These are phyloP conservation scores for Gymnoscopelus microlampas DNA, from an alignment of 2,797 vertebrate genomes.

Conservation along the genomic window DNA sequence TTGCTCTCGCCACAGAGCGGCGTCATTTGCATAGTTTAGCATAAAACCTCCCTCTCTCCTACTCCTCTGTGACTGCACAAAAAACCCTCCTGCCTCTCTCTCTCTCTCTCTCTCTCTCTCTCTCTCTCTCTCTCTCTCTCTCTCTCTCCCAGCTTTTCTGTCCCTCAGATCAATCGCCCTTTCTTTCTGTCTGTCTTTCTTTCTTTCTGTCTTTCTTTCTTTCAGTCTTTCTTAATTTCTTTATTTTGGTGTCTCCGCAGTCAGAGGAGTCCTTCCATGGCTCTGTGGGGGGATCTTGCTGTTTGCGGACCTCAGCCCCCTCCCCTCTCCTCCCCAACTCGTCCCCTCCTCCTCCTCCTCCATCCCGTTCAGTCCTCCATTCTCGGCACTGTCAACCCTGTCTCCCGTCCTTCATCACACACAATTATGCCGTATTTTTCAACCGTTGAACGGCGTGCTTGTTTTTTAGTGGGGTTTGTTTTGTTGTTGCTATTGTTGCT, in stretches of 20 bases:
- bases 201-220: conserved; percentile 30
- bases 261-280: conserved; percentile 51
- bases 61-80: conserved; percentile 79
- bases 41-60: conserved; percentile 77
- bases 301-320: conserved; percentile 70
- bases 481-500: conserved; percentile 39
- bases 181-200: conserved; percentile 44
- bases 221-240: conserved; percentile 12
- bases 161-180: conserved; percentile 19
- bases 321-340: conserved; percentile 14
- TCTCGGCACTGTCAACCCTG: conserved; percentile 51
- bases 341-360: conserved; percentile 26
- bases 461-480: conserved; percentile 27
- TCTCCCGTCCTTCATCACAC: conserved; percentile 64
- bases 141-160: conserved; percentile 43
- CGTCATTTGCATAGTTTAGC: conserved; percentile 84
- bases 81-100: conserved; percentile 76
- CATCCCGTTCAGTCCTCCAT: conserved; percentile 49
- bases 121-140: conserved; percentile 31
- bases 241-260: conserved; percentile 55
- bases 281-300: conserved; percentile 64
- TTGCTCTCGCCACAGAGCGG: conserved; percentile 77
- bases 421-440: conserved; percentile 68
- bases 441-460: conserved; percentile 19
- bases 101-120: conserved; percentile 61